Evolutionary conservation across 2,113 vertebrate species (phyloP).

Genomic region (Colossoma macropomum): DNA sequence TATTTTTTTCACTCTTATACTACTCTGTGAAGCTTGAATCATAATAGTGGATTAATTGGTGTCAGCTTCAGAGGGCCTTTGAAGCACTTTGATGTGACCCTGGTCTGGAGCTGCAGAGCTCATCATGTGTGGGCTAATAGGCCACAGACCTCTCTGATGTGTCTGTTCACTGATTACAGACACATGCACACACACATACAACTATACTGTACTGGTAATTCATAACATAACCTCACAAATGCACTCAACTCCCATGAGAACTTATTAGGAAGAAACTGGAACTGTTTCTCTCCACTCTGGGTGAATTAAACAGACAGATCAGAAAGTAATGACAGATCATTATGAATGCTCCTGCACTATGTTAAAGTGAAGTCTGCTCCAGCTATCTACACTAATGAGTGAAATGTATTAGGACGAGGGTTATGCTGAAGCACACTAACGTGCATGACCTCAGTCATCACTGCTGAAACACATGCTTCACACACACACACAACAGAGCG

Average conservation of each 20-base stretch:
- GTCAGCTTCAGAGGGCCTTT: slow-evolving; percentile 54
- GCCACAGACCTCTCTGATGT: slow-evolving; percentile 51
- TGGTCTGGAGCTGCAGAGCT: slow-evolving; percentile 37
- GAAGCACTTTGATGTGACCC: slow-evolving; percentile 59
- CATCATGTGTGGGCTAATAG: slow-evolving; percentile 26
- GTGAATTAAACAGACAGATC: slow-evolving; percentile 24
- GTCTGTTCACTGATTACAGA: slow-evolving; percentile 27
- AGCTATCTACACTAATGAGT: slow-evolving; percentile 24
- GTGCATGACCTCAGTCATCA: slow-evolving; percentile 4
- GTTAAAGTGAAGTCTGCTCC: slow-evolving; percentile 24
- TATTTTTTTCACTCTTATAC: background rate
- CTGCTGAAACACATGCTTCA: background rate
- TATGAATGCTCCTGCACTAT: slow-evolving; percentile 5
- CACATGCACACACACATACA: slow-evolving; percentile 14
- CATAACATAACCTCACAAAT: background rate
- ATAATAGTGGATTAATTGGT: slow-evolving; percentile 50
- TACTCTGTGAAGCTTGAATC: background rate
- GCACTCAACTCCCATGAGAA: slow-evolving; percentile 12
- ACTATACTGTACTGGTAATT: slow-evolving; percentile 2
- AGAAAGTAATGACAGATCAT: slow-evolving; percentile 28
- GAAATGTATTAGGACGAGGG: background rate
- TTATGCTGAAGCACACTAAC: background rate
- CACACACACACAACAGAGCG: background rate
- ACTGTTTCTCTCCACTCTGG: slow-evolving; percentile 8
- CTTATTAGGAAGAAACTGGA: slow-evolving; percentile 17